Evolutionary conservation across 2,888 invertebrate species (phyloP).

Genomic region (Chaetoderma sp.): DNA sequence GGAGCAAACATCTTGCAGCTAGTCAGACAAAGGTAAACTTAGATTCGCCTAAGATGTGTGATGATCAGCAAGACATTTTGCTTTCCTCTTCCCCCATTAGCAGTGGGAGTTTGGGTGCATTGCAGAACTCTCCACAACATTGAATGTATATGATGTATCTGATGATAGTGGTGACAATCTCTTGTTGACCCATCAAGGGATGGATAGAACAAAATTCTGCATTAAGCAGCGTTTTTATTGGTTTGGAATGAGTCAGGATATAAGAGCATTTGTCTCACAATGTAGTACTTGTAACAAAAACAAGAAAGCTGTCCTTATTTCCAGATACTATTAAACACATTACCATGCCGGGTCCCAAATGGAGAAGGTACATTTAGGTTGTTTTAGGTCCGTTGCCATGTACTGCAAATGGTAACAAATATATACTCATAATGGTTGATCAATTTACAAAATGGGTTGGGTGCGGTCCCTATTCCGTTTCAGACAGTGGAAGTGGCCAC

Average conservation of each 20-base stretch:
- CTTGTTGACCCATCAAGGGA: not conserved
- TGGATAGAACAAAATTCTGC: not conserved
- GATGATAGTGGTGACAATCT: not conserved
- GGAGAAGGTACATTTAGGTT: not conserved
- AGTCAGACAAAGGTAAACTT: not conserved
- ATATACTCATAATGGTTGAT: not conserved
- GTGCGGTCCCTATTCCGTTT: not conserved
- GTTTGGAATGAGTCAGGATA: not conserved
- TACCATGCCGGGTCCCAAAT: not conserved
- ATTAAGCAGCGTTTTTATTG: not conserved
- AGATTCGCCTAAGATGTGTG: not conserved
- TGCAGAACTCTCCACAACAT: too few relatives aligned
- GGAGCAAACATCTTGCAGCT: too few relatives aligned
- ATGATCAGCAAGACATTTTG: not conserved
- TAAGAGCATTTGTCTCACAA: not conserved
- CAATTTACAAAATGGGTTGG: not conserved
- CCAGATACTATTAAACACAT: not conserved
- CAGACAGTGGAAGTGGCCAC: not conserved
- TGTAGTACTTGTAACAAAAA: not conserved
- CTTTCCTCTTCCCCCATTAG: not conserved
- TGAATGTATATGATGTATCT: too few relatives aligned
- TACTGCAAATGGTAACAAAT: not conserved
- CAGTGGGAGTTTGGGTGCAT: too few relatives aligned
- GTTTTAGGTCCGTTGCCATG: not conserved
- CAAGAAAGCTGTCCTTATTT: not conserved